Conservation (phyloP, 2,888 invertebrate genomes). For the Penaeus monodon region DNA sequence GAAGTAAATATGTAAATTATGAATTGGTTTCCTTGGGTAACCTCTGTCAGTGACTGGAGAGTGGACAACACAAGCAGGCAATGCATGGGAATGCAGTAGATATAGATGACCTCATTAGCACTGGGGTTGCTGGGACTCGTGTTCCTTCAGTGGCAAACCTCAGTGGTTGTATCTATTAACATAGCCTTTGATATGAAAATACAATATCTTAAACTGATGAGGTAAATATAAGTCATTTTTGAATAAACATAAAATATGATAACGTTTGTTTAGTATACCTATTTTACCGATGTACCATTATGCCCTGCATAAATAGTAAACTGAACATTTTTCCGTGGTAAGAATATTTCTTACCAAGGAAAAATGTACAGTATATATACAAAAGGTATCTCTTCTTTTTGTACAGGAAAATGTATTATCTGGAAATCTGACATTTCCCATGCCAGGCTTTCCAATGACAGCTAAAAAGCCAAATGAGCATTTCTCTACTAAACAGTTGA, state of each 20-base stretch:
- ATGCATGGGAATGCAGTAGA: slow-evolving; percentile 51
- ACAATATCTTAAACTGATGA: slow-evolving; percentile 56
- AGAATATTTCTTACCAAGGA: too few relatives aligned
- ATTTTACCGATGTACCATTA: neutral
- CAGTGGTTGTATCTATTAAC: slow-evolving; percentile 49
- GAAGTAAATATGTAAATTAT: slow-evolving; percentile 1
- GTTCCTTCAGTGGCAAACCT: slow-evolving; percentile 38
- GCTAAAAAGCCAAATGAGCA: too few relatives aligned
- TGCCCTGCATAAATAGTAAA: too few relatives aligned
- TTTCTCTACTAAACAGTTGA: too few relatives aligned
- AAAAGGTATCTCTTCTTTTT: too few relatives aligned
- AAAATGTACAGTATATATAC: too few relatives aligned
- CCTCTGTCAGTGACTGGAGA: too few relatives aligned
- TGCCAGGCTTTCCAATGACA: too few relatives aligned
- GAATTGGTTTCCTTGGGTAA: neutral
- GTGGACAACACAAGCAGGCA: slow-evolving; percentile 34
- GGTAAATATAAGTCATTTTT: slow-evolving; percentile 56
- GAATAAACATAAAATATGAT: slow-evolving; percentile 55
- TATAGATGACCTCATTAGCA: slow-evolving; percentile 30
- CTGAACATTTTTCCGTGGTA: too few relatives aligned
- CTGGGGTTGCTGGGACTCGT: slow-evolving; percentile 20
- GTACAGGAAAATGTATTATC: too few relatives aligned
- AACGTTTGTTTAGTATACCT: neutral
- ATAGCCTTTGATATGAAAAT: slow-evolving; percentile 52
- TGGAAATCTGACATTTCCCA: too few relatives aligned